Base-by-base conservation (phyloP, 1,140 invertebrate species). In the Parasteatoda tepidariorum region DNA sequence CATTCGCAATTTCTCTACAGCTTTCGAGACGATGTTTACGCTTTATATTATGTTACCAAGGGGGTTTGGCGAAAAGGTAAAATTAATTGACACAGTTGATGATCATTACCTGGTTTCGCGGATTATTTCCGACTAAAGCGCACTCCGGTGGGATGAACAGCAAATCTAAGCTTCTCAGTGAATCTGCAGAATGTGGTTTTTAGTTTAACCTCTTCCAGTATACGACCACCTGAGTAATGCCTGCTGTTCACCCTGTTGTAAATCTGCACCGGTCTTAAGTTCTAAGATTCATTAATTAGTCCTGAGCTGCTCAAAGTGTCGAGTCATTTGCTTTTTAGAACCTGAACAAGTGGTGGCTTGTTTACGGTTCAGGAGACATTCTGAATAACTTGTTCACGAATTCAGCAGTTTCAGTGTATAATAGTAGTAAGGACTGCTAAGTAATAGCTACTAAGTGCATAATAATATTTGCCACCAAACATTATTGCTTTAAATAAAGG, bases 41-140 rank as follows among this genome's bases (percentile, higher is more conserved):
- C 62, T 70, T 82, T 82, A 82, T 82, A 82, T 82, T 59, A 70
- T 71, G 57, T 61, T 61, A 62, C 55, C 18, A 62, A 62, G 22
- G 22, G 31, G 22, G 61, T 15, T 26, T 38, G 15, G 13, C 33
- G 70, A n/a, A 28, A 73, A 38, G 18, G 24, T 15, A 48, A 48
- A 70, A 82, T 82, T 82, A 82, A 82, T 82, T 31, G 78, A 33
- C 5, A 28, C 54, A 30, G 67, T 61, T 62, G 67, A 71, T 7
- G 66, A 82, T 70, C 41, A 70, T 71, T 70, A 70, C 57, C 78
- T 62, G 31, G 18, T 33, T n/a, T 30, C 13, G 31, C 38, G 57
- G 67, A 82, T 82, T 70, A 82, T 71, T 28, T 38, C 7, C 26
- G 3, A 48, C 22, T 68, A 26, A 68, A 26, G 66, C 34, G 38